Evolutionary conservation across 2,113 vertebrate genomes (phyloP), one percentile per base, ranked within the genome.

Genomic region (Sciurus niger): DNA sequence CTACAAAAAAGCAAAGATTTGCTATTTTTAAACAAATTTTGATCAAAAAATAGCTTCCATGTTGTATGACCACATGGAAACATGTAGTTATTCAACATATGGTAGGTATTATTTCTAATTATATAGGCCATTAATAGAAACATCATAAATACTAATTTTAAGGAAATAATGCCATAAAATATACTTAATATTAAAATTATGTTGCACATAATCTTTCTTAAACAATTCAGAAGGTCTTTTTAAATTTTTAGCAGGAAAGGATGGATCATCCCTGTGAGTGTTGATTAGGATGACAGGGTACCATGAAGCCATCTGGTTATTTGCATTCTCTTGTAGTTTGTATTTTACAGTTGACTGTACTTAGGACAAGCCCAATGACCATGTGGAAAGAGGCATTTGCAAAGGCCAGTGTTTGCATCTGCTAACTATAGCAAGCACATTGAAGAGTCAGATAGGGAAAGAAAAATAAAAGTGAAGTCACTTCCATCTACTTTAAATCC

Each of bases 41-140:
- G 46, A 13, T 83, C 32, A 13, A 73, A 89, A 85, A 73, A 17
- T 48, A 72, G 30, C 74, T 55, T 77, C 12, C 48, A 79, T 24
- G 17, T 89, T 68, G 73, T 74, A 89, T 89, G 97, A 92, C 22
- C 58, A 20, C 20, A 11, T 51, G 24, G 37, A 63, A 76, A 86
- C 43, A 80, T 65, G 48, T 4, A 70, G 11, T 22, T 78, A 46
- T 32, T n/a, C 43, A 55, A 51, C 20, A n/a, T 32, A 11, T 88
- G 37, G 1, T 70, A 13, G 32, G 30, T 93, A 74, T 85, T 90
- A 43, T 73, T 84, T 46, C 11, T 95, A 92, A 73, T 90, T 46
- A 84, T 84, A 84, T 84, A 85, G 30, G 17, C 17, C 87, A 43
- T 83, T 95, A n/a, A 51, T 73, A 87, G 51, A 87, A 96, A 96